phyloP scores from a whole-genome alignment of 2,888 invertebrate genomes.

The Drosophila diplacantha region DNA sequence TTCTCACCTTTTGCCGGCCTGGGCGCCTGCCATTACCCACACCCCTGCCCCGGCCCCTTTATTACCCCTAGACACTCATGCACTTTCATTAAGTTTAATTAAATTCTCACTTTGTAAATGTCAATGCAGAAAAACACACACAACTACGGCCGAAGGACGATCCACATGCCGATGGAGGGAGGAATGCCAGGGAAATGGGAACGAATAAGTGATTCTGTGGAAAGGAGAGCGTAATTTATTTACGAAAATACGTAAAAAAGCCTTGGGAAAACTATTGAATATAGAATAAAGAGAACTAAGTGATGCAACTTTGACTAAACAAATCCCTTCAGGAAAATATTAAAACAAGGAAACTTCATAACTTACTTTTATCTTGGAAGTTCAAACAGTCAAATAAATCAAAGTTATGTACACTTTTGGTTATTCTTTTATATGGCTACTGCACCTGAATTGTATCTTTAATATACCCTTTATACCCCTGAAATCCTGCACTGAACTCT shows the following conservation, averaged over 20 bases:
- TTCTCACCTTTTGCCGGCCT: constrained; percentile 27
- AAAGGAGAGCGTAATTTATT: not conserved
- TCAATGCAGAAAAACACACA: constrained; percentile 60
- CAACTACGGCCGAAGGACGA: constrained; percentile 40
- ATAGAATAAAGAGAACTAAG: no score
- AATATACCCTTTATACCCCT: not conserved
- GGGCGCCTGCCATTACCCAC: constrained; percentile 17
- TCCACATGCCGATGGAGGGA: constrained; percentile 37
- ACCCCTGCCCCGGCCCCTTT: constrained; percentile 30
- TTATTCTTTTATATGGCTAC: not conserved
- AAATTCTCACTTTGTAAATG: constrained; percentile 71
- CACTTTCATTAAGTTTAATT: constrained; percentile 70
- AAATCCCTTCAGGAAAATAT: no score
- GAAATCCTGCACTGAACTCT: constrained; percentile 12
- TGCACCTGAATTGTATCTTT: not conserved
- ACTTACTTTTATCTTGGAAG: no score
- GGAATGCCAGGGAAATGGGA: not conserved
- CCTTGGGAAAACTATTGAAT: no score
- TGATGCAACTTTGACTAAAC: no score
- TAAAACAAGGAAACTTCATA: no score
- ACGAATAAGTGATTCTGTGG: constrained; percentile 6
- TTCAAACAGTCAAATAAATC: no score
- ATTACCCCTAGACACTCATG: constrained; percentile 55
- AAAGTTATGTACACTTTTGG: no score
- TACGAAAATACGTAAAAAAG: not conserved